These are phyloP conservation scores for Piscicola geometra DNA, from an alignment of 2,888 invertebrate species.

Conservation along the genomic window DNA sequence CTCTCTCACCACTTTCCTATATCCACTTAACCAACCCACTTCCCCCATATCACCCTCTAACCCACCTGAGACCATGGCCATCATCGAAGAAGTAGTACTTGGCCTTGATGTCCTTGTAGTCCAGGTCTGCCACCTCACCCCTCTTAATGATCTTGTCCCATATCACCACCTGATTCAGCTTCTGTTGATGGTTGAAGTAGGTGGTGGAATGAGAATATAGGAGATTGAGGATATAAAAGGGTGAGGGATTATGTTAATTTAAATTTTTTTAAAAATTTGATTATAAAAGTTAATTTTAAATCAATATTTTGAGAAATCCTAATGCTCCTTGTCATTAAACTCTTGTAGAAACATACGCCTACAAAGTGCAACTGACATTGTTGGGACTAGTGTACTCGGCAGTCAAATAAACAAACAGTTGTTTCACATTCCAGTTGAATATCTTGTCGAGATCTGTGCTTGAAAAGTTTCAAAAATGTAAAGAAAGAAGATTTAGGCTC, in stretches of 20 bases:
- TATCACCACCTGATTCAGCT: constrained; percentile 71
- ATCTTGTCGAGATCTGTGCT: constrained; percentile 68
- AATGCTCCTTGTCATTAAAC: too few relatives aligned
- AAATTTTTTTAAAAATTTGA: neutral
- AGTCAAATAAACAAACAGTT: constrained; percentile 89
- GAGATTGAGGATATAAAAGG: too few relatives aligned
- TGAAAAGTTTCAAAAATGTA: too few relatives aligned
- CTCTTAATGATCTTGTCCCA: constrained; percentile 97
- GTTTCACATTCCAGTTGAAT: constrained; percentile 99
- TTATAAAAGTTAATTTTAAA: constrained; percentile 9
- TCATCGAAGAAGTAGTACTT: constrained; percentile 99
- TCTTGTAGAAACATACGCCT: too few relatives aligned
- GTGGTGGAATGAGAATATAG: too few relatives aligned
- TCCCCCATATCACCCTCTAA: too few relatives aligned
- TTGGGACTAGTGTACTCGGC: constrained; percentile 86
- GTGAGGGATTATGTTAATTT: too few relatives aligned
- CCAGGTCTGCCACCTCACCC: constrained; percentile 85
- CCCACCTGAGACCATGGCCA: constrained; percentile 87
- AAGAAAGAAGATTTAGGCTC: too few relatives aligned
- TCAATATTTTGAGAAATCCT: neutral
- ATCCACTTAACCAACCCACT: too few relatives aligned
- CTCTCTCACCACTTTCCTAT: too few relatives aligned
- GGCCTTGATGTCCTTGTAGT: constrained; percentile 88
- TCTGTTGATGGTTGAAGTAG: too few relatives aligned
- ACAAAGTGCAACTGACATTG: constrained; percentile 80